These are phyloP conservation scores for Chironomus striatipennis DNA, from an alignment of 1,140 invertebrate species.

Conservation along the genomic window DNA sequence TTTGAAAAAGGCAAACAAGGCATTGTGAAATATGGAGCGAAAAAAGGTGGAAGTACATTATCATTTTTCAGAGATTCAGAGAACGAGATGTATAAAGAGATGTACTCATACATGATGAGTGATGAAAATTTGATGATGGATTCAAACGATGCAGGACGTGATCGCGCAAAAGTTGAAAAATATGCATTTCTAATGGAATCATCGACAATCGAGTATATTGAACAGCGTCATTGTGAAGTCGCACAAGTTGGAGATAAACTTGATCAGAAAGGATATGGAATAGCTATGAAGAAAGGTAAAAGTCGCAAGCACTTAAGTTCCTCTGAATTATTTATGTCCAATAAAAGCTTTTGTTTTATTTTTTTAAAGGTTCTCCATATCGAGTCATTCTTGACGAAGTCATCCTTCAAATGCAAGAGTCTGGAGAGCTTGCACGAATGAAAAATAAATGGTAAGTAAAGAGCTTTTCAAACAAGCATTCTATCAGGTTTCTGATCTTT, in stretches of 20 bases:
- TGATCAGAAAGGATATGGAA: conserved; percentile 37
- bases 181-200: conserved; percentile 90
- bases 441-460: conserved; percentile 76
- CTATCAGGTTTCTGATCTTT: neutral
- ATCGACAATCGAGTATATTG: conserved; percentile 74
- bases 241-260: conserved; percentile 80
- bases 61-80: conserved; percentile 77
- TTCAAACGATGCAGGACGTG: conserved; percentile 32
- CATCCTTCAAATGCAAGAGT: conserved; percentile 72
- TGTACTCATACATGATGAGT: conserved; percentile 80
- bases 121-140: conserved; percentile 65
- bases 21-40: conserved; percentile 66
- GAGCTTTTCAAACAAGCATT: too few species aligned
- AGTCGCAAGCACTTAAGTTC: too few species aligned
- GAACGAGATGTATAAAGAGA: conserved; percentile 76
- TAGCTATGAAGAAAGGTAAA: conserved; percentile 21
- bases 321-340: neutral
- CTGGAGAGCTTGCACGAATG: conserved; percentile 60
- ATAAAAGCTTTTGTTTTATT: conserved; percentile 13
- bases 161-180: conserved; percentile 56
- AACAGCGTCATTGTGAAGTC: conserved; percentile 77
- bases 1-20: conserved; percentile 63
- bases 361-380: conserved; percentile 63
- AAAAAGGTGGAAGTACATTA: conserved; percentile 70
- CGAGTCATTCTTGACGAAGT: conserved; percentile 64